Evolutionary conservation across 2,113 vertebrate genomes (phyloP).

Genomic region (Odobenus rosmarus): DNA sequence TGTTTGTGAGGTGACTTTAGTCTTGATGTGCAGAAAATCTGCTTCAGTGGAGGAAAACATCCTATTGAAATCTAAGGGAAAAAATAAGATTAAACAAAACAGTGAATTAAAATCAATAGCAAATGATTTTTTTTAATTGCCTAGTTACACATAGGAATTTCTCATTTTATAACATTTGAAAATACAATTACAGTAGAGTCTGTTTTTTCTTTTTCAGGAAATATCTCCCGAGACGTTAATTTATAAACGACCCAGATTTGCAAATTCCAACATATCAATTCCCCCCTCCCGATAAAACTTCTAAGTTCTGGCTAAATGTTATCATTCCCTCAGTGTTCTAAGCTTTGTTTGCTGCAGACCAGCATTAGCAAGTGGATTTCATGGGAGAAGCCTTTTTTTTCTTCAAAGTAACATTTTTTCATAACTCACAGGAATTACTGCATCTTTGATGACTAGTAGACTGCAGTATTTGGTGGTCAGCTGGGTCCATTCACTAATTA

Average conservation of each 20-base stretch:
- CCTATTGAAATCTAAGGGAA: neutral
- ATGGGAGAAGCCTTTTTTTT: neutral
- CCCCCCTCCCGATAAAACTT: neutral
- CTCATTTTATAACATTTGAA: neutral
- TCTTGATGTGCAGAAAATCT: constrained; percentile 12
- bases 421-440: neutral
- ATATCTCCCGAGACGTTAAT: neutral
- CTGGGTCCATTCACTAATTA: neutral
- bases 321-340: neutral
- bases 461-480: neutral
- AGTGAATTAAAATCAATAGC: neutral
- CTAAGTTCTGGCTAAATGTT: neutral
- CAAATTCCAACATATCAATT: neutral
- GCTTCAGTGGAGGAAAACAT: neutral
- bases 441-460: neutral
- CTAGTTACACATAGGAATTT: neutral
- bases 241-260: neutral
- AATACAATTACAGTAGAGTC: neutral
- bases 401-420: neutral
- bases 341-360: neutral
- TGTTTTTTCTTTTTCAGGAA: neutral
- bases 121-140: neutral
- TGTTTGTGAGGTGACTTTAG: neutral
- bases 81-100: neutral
- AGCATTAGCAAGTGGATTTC: neutral